Evolutionary conservation across 2,113 vertebrate species (phyloP), one percentile per base, ranked within the genome.

Genomic region (Pitta sordida): DNA sequence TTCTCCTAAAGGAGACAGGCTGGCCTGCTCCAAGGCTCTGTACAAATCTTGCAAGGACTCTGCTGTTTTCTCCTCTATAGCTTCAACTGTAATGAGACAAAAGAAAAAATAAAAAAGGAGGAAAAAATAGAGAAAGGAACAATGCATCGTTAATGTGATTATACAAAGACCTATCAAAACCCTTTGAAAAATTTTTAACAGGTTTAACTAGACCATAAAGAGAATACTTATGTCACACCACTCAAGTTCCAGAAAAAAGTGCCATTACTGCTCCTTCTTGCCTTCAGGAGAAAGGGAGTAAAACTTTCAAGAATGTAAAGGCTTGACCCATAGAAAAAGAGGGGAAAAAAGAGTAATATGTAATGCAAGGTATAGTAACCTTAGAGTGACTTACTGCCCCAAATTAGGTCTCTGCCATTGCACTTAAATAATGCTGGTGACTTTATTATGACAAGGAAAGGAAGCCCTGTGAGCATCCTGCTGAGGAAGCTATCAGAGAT

Each of bases 31-130:
- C 96, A 99, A 98, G 17, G 99, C 99, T 75, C 98, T 98, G 93
- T 98, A 99, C 97, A 99, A 98, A 97, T 99, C 99, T 95, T 99
- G 98, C 91, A 99, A 97, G 65, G 99, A 99, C 96, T 99, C 98
- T 95, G 75, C 98, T 97, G 98, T 97, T 97, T 97, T 98, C 95
- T 98, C 98, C 94, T 98, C 98, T 93, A 98, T 93, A 91, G 62
- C 95, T 96, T 98, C 97, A 97, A 96, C 98, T 98, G 97, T 55
- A 97, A 97, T 80, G 71, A 96, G 90, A 69, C 74, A 94, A 91
- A 86, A 48, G 56, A 51, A 67, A 82, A 55, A 62, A 58, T 32
- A 81, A 82, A 73, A 46, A 21, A 67, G 68, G 48, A 29, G 37
- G 71, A 65, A 89, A 44, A 87, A 91, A 91, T 13, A 94, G 92